Percentiles rank a stretch among this genome's conserved stretches.
These are phyloP conservation scores for Minunthozetes semirufus DNA, from an alignment of 2,888 invertebrate species.

Conservation along the genomic window DNA sequence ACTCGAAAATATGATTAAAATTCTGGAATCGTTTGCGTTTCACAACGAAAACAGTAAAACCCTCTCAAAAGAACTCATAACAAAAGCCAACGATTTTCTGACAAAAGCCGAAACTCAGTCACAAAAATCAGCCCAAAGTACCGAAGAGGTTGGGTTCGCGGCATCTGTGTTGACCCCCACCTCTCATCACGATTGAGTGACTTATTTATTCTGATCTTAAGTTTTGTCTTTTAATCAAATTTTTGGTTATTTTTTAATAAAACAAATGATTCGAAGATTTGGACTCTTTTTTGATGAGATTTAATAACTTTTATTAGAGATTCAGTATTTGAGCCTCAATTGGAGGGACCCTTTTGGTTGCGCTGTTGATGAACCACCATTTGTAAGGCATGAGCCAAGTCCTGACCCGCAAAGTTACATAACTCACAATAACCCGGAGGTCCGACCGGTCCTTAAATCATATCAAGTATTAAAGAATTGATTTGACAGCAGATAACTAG, in stretches of 20 bases:
- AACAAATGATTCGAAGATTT: too few relatives aligned
- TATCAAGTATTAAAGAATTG: conserved; percentile 44
- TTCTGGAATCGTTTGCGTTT: conserved; percentile 14
- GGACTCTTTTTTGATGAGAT: too few relatives aligned
- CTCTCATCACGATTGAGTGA: not conserved
- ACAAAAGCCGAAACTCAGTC: not conserved
- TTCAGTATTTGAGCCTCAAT: not conserved
- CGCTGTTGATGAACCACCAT: conserved; percentile 7
- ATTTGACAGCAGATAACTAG: too few relatives aligned
- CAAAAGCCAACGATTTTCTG: conserved; percentile 28
- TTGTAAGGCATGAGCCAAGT: conserved; percentile 38
- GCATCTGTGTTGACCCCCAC: not conserved
- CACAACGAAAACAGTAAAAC: conserved; percentile 22
- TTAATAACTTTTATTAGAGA: not conserved
- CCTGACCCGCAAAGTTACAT: conserved; percentile 56
- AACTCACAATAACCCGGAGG: conserved; percentile 56
- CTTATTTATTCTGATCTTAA: not conserved
- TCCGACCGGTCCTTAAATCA: conserved; percentile 49
- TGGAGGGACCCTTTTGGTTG: conserved; percentile 17
- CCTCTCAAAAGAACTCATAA: conserved; percentile 14
- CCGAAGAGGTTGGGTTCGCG: conserved; percentile 2
- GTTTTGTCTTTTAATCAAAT: too few relatives aligned
- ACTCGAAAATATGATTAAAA: conserved; percentile 52
- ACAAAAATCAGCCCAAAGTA: not conserved
- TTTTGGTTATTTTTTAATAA: too few relatives aligned